These are phyloP conservation scores for Semicossyphus pulcher DNA, from an alignment of 2,113 vertebrate species.

Conservation along the genomic window DNA sequence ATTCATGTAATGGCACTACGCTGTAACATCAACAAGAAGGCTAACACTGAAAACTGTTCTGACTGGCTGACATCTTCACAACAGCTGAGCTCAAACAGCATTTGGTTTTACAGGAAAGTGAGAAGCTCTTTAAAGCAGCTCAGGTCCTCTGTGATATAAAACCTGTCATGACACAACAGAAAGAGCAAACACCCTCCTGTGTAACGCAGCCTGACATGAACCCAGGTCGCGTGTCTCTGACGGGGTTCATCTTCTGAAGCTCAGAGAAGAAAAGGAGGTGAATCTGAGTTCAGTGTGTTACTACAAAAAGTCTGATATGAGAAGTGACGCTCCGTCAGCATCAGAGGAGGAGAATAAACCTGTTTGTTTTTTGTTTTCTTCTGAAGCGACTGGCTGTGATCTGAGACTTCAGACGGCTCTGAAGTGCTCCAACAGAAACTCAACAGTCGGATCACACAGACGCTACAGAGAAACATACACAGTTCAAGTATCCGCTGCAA, in stretches of 20 bases:
- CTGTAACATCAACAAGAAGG: not conserved
- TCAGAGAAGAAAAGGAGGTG: not conserved
- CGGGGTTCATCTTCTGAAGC: not conserved
- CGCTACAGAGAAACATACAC: not conserved
- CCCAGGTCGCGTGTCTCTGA: constrained; percentile 6
- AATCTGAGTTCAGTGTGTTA: constrained; percentile 3
- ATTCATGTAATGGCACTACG: not conserved
- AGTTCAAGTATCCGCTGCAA: too few species aligned
- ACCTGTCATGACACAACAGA: not conserved
- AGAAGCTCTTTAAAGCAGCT: not conserved
- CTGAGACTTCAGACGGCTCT: not conserved
- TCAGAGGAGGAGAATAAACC: not conserved
- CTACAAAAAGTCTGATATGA: not conserved
- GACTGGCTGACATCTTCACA: not conserved
- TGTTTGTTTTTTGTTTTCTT: constrained; percentile 4
- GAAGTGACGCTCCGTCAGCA: not conserved
- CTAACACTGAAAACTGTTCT: not conserved
- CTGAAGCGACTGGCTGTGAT: not conserved
- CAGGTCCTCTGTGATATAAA: not conserved
- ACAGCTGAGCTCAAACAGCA: not conserved
- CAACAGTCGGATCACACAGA: too few species aligned
- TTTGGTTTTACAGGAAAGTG: not conserved
- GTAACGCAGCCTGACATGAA: not conserved
- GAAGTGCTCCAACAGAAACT: not conserved
- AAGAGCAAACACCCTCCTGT: not conserved